phyloP scores from a whole-genome alignment of 2,113 vertebrate genomes.

The Pangasianodon gigas region DNA sequence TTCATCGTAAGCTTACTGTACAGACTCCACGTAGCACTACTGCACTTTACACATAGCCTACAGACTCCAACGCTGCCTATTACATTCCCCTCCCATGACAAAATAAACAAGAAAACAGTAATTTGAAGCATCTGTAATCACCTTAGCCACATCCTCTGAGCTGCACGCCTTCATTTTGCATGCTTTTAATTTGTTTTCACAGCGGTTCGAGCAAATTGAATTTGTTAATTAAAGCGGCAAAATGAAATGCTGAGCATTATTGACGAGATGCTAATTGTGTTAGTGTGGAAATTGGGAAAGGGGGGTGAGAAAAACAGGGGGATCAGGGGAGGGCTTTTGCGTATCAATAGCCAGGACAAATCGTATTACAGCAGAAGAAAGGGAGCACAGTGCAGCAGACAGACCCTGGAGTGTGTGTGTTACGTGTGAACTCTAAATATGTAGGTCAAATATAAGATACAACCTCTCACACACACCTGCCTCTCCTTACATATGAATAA shows the following conservation, averaged over 20 bases:
- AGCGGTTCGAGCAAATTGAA: constrained; percentile 98
- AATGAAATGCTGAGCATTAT: constrained; percentile 99
- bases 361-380: constrained; percentile 84
- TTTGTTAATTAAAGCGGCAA: constrained; percentile 99
- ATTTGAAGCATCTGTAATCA: constrained; percentile 82
- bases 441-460: constrained; percentile 1
- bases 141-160: constrained; percentile 84
- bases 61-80: neutral
- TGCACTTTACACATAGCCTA: constrained; percentile 11
- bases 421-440: neutral
- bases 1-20: neutral
- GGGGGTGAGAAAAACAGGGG: constrained; percentile 70
- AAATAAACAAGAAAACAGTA: constrained; percentile 75
- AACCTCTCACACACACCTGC: constrained; percentile 7
- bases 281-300: constrained; percentile 87
- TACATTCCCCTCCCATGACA: constrained; percentile 59
- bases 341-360: constrained; percentile 91
- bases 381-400: constrained; percentile 74
- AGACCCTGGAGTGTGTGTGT: constrained; percentile 66
- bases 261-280: constrained; percentile 99
- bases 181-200: constrained; percentile 99
- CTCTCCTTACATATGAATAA: neutral
- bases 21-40: neutral
- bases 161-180: constrained; percentile 85
- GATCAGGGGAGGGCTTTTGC: constrained; percentile 76